Evolutionary conservation across 2,797 vertebrate species (phyloP).

Genomic region (Trichosurus vulpecula): DNA sequence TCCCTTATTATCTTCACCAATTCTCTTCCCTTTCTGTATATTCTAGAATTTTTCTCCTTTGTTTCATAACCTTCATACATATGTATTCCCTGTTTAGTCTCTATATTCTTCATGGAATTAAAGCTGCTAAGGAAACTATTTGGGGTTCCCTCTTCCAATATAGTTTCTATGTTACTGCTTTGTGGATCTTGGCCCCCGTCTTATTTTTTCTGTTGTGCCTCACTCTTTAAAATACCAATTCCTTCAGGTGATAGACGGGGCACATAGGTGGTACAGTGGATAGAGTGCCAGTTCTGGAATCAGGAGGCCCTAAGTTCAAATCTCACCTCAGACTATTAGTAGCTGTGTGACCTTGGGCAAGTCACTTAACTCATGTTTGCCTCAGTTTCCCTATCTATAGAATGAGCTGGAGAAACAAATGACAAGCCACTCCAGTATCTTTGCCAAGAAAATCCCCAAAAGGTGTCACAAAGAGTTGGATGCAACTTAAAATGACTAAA

Average conservation of each 20-base stretch:
- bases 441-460: too few relatives aligned
- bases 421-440: too few relatives aligned
- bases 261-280: too few relatives aligned
- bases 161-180: neutral
- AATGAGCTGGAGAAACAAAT: too few relatives aligned
- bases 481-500: too few relatives aligned
- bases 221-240: neutral
- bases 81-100: neutral
- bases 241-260: neutral
- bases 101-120: neutral
- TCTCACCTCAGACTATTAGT: too few relatives aligned
- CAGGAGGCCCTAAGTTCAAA: too few relatives aligned
- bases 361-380: too few relatives aligned
- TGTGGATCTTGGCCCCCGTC: neutral
- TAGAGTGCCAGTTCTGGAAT: too few relatives aligned
- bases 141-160: neutral
- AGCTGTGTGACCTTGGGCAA: too few relatives aligned
- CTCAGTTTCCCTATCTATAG: too few relatives aligned
- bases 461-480: too few relatives aligned
- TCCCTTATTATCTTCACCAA: neutral
- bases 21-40: neutral
- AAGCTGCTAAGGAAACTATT: neutral
- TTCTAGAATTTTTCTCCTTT: neutral
- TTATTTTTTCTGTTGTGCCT: neutral
- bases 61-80: neutral